phyloP scores from a whole-genome alignment of 2,113 vertebrate genomes.

The Heterochromis multidens region DNA sequence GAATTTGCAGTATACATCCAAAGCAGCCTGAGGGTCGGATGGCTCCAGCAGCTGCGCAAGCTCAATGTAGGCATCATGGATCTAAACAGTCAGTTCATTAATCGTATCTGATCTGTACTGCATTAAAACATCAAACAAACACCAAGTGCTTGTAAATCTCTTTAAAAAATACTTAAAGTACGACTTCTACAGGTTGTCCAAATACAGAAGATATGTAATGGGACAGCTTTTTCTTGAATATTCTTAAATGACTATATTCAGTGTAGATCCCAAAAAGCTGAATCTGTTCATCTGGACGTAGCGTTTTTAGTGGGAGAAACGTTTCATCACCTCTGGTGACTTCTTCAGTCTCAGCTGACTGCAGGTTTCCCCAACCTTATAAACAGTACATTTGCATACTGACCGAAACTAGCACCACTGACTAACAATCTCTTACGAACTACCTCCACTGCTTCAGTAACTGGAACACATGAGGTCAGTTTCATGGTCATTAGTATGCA shows the following conservation, averaged over 20 bases:
- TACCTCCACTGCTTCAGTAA: no score
- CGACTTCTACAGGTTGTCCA: not conserved
- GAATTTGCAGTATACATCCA: constrained; percentile 71
- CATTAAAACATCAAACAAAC: not conserved
- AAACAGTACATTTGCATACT: no score
- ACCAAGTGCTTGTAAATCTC: not conserved
- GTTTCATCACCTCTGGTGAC: no score
- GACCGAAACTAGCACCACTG: no score
- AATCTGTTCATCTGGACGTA: no score
- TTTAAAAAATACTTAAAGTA: not conserved
- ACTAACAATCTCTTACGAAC: no score
- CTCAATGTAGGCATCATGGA: constrained; percentile 69
- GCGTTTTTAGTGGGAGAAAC: no score
- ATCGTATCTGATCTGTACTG: not conserved
- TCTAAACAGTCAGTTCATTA: constrained; percentile 26
- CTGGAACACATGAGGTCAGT: no score
- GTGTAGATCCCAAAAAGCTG: no score
- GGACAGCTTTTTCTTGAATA: not conserved
- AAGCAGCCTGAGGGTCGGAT: constrained; percentile 57
- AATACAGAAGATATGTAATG: not conserved
- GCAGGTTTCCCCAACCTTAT: no score
- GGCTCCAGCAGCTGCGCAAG: constrained; percentile 64
- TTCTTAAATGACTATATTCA: not conserved
- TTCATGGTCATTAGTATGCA: no score
- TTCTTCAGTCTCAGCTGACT: no score